Base-by-base conservation (phyloP, 2,113 vertebrate species). In the Sinocyclocheilus rhinocerous region DNA sequence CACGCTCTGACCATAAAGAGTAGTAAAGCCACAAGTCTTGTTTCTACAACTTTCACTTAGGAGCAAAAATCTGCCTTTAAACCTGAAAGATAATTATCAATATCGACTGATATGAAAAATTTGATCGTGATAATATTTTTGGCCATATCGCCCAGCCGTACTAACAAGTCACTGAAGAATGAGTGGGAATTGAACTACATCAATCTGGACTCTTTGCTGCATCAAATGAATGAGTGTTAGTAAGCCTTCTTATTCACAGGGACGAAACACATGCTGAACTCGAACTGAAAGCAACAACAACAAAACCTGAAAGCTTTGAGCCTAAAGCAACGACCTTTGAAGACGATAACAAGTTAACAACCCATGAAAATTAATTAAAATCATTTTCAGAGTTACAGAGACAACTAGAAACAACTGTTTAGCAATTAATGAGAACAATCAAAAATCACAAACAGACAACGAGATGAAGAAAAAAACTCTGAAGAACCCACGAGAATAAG, bases 391-490 rank as follows among this genome's bases (percentile, higher is more conserved):
- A 42, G 36, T 69, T 36, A 18, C 65, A 69, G 48, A 77, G 16
- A 18, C 7, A 33, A 77, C 24, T 10, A 26, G 3, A 75, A 50
- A 50, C 73, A 50, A 76, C 22, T 52, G 75, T 29, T 55, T 24
- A 76, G 73, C 42, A 76, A 76, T 48, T 76, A 69, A 70, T 33
- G 75, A 4, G 10, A 78, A 78, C 29, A 33, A 55, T 33, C 67
- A 12, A 73, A 39, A 42, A 4, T 36, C 1, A 61, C 13, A 69
- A 20, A 67, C 42, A 69, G 24, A 82, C 7, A 50, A 36, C 16
- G 18, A 59, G 29, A 29, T 11, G 10, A 26, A 13, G 12, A 18
- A 69, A 63, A 70, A 65, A 50, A 67, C 20, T 79, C 79, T 81
- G 39, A 63, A 67, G 18, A 65, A 81, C 79, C n/a, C 15, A 8